A percentile compares a stretch with the other conserved stretches of the same genome.
phyloP scores from a whole-genome alignment of 1,140 invertebrate genomes.

The Euschistus heros region DNA sequence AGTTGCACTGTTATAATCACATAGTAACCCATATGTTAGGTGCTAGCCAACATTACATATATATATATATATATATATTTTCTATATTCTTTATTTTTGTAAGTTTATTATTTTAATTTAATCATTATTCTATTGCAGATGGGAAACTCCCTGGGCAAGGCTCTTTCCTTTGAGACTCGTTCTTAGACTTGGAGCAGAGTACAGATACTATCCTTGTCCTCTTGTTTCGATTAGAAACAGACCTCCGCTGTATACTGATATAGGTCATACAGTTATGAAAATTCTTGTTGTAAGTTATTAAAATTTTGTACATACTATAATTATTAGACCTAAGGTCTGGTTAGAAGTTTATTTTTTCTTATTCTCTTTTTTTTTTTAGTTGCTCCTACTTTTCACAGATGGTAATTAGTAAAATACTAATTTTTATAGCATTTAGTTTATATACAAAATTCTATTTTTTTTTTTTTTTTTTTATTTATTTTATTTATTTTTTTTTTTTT shows the following conservation, averaged over 20 bases:
- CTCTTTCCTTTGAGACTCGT: slow-evolving; percentile 69
- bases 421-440: too few species aligned
- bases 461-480: too few species aligned
- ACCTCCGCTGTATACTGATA: slow-evolving; percentile 75
- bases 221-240: slow-evolving; percentile 68
- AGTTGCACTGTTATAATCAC: too few species aligned
- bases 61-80: too few species aligned
- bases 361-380: background rate
- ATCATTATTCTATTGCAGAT: slow-evolving; percentile 36
- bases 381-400: background rate
- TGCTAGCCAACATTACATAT: too few species aligned
- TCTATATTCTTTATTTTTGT: too few species aligned
- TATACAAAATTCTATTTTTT: too few species aligned
- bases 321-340: background rate
- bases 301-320: background rate
- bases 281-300: slow-evolving; percentile 54
- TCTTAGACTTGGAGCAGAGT: slow-evolving; percentile 72
- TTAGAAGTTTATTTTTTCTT: background rate
- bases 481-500: too few species aligned
- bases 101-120: background rate
- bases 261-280: slow-evolving; percentile 85
- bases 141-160: slow-evolving; percentile 80
- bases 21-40: too few species aligned
- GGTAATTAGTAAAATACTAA: too few species aligned
- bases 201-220: slow-evolving; percentile 79